Evolutionary conservation across 2,113 vertebrate genomes (phyloP), one percentile per base, ranked within the genome.

Genomic region (Prunella himalayana): DNA sequence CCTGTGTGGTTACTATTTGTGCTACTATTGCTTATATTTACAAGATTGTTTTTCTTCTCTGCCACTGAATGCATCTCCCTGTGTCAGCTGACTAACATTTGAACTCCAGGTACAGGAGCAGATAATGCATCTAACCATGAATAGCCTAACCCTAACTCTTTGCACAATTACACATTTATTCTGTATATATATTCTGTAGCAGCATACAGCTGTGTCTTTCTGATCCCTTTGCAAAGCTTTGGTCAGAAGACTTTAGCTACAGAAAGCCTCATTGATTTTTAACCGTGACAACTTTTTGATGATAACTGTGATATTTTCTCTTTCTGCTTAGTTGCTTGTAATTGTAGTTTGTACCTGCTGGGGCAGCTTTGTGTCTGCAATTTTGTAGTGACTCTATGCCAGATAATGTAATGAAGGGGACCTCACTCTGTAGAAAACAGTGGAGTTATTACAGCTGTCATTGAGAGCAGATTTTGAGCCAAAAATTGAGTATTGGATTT

Each of bases 261-360:
- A 45, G 63, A 95, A 95, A 88, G 90, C 82, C 64, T 88, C 68
- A 28, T 23, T 92, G 88, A 83, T 86, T 94, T 95, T 96, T 84
- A 95, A 88, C 82, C 0, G 0, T 83, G 64, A 83, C 79, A 94
- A 92, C 80, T 93, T 96, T 92, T 81, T 82, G 88, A 90, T 93
- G 80, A 92, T 64, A 93, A 25, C 41, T 64, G 69, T 75, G 92
- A 61, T 72, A 54, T 88, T 92, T 96, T 88, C 60, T 90, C 27
- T 81, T 94, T 92, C 86, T 83, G 76, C 33, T 86, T 88, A 93
- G 90, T 75, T 92, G 90, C 72, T 88, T 90, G 71, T 92, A 88
- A 93, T 65, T 83, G 72, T 88, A 80, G 86, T 88, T 95, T 2
- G 4, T 66, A 92, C 78, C 83, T 4, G 0, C 84, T 88, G 90